Evolutionary conservation across 37 sponge, comb jelly and placozoan genomes (phyloP).

Genomic region (Theonella swinhoei): DNA sequence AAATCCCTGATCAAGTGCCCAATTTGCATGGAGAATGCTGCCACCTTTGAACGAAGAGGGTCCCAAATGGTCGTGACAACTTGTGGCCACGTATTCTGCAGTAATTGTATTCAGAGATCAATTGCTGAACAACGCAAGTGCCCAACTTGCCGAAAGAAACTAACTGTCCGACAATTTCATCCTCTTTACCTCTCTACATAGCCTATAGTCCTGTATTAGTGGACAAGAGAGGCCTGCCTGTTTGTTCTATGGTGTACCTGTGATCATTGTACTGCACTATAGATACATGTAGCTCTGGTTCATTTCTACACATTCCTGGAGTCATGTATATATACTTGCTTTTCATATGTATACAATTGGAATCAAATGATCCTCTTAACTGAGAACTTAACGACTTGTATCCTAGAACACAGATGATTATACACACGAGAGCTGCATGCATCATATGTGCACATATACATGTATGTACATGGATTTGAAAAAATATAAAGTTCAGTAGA

Average conservation of each 20-base stretch:
- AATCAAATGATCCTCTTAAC: not conserved
- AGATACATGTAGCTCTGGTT: not conserved
- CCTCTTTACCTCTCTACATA: constrained; percentile 41
- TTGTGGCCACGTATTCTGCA: constrained; percentile 83
- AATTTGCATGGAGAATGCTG: constrained; percentile 59
- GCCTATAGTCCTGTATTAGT: not conserved
- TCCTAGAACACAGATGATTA: no score
- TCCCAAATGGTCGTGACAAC: constrained; percentile 51
- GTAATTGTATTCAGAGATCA: constrained; percentile 33
- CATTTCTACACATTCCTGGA: not conserved
- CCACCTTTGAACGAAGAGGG: constrained; percentile 50
- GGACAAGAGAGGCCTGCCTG: no score
- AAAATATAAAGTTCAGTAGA: not conserved
- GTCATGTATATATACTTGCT: not conserved
- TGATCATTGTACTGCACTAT: no score
- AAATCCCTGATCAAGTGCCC: constrained; percentile 48
- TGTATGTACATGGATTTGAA: no score
- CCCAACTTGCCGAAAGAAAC: constrained; percentile 60
- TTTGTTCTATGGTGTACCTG: no score
- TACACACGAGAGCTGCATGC: no score
- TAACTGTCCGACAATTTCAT: constrained; percentile 63
- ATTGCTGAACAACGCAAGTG: constrained; percentile 51
- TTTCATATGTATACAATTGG: not conserved
- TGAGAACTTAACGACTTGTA: not conserved
- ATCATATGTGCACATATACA: no score